Evolutionary conservation across 2,113 vertebrate species (phyloP).

Genomic region (Pimephales promelas): DNA sequence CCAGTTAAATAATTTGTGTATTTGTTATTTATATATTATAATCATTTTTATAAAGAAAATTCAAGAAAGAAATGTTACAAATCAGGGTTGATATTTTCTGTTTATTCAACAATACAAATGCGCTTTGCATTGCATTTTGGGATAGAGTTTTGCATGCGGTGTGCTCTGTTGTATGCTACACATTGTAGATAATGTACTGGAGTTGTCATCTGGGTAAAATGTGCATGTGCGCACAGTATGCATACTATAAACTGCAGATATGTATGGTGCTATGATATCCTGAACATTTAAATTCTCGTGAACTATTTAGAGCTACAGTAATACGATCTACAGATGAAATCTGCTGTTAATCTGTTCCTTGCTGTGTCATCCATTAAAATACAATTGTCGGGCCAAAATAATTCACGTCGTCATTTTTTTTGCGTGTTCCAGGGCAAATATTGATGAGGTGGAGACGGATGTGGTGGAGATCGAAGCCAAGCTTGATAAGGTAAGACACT

Average conservation of each 20-base stretch:
- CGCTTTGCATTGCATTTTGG: too few species aligned
- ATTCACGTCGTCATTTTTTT: slow-evolving; percentile 42
- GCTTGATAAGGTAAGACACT: slow-evolving; percentile 89
- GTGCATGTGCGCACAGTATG: too few species aligned
- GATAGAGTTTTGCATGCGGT: too few species aligned
- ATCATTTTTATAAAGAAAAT: too few species aligned
- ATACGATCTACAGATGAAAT: background rate
- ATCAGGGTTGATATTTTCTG: background rate
- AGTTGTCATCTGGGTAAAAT: too few species aligned
- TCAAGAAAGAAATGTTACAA: too few species aligned
- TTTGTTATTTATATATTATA: background rate
- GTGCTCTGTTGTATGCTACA: too few species aligned
- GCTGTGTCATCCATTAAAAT: background rate
- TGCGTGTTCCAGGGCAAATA: slow-evolving; percentile 87
- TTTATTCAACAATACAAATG: background rate
- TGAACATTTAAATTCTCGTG: too few species aligned
- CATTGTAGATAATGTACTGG: too few species aligned
- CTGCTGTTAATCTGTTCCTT: background rate
- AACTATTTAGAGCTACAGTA: background rate
- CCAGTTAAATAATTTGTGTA: background rate
- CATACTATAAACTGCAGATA: too few species aligned
- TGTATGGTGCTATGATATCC: too few species aligned
- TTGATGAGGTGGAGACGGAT: slow-evolving; percentile 96
- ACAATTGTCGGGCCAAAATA: background rate
- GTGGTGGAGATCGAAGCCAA: slow-evolving; percentile 97